Conservation (phyloP, 2,113 vertebrate species). For the Salvelinus fontinalis region DNA sequence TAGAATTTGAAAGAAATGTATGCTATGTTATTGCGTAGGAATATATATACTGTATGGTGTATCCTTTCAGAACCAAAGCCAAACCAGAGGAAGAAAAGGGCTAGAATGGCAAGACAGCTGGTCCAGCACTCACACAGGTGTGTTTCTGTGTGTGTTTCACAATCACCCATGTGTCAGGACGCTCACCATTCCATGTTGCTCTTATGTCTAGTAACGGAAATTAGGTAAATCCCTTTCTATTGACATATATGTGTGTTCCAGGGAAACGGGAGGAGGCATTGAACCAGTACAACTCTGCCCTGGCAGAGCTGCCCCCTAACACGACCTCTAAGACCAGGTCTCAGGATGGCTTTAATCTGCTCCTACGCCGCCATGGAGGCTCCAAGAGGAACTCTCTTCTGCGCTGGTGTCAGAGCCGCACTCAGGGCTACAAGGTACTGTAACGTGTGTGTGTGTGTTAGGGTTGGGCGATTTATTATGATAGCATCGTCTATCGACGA, state of each 20-base stretch:
- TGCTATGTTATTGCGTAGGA: background rate
- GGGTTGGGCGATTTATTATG: too few species aligned
- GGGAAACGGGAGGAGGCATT: slow-evolving; percentile 69
- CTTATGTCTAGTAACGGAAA: too few species aligned
- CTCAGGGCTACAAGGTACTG: slow-evolving; percentile 77
- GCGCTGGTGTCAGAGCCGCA: slow-evolving; percentile 79
- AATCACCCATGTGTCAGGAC: too few species aligned
- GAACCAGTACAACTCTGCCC: slow-evolving; percentile 64
- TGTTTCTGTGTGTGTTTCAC: slow-evolving; percentile 18
- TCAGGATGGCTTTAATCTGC: slow-evolving; percentile 74
- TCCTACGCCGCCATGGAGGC: slow-evolving; percentile 78
- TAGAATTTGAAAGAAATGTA: background rate
- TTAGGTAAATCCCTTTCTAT: background rate
- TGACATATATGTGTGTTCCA: slow-evolving; percentile 24
- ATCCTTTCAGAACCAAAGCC: slow-evolving; percentile 50
- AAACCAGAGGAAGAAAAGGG: slow-evolving; percentile 36
- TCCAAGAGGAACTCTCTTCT: slow-evolving; percentile 80
- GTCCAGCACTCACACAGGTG: slow-evolving; percentile 56
- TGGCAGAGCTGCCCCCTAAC: slow-evolving; percentile 62
- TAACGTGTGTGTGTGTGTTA: too few species aligned
- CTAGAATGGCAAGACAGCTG: slow-evolving; percentile 61
- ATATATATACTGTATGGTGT: background rate
- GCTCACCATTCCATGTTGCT: too few species aligned
- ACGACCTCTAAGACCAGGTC: slow-evolving; percentile 58
- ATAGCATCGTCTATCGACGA: too few species aligned